A percentile compares a stretch with the other conserved stretches of the same genome.
Evolutionary conservation across 2,797 vertebrate species (phyloP).

Genomic region (Epinephelus malabaricus): DNA sequence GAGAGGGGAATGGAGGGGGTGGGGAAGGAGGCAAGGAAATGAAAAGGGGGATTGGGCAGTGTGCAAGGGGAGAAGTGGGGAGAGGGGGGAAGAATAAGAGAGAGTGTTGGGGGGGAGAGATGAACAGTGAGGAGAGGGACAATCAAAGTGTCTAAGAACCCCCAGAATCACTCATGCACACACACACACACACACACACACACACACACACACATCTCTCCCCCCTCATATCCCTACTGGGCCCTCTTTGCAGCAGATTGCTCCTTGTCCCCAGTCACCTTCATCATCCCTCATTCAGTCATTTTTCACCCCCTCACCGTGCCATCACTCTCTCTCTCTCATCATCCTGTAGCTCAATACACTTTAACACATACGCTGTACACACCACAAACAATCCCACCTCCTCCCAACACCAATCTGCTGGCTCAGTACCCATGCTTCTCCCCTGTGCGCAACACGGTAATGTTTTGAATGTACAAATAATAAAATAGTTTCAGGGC

Average conservation of each 20-base stretch:
- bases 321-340: slow-evolving; percentile 57
- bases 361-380: neutral
- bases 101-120: slow-evolving; percentile 21
- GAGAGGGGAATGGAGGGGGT: neutral
- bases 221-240: slow-evolving; percentile 64
- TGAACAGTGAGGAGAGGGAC: slow-evolving; percentile 50
- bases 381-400: slow-evolving; percentile 12
- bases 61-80: slow-evolving; percentile 29
- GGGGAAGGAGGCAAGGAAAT: slow-evolving; percentile 42
- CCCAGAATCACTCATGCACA: slow-evolving; percentile 52
- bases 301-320: slow-evolving; percentile 52
- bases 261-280: slow-evolving; percentile 74
- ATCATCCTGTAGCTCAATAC: slow-evolving; percentile 46
- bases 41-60: slow-evolving; percentile 43
- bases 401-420: slow-evolving; percentile 48
- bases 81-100: slow-evolving; percentile 27
- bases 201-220: slow-evolving; percentile 33
- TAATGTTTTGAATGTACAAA: slow-evolving; percentile 57
- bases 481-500: slow-evolving; percentile 36
- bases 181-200: slow-evolving; percentile 15
- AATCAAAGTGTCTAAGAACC: slow-evolving; percentile 71
- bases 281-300: slow-evolving; percentile 75
- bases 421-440: slow-evolving; percentile 41
- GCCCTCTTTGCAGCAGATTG: slow-evolving; percentile 76
- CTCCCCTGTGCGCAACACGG: slow-evolving; percentile 29